Evolutionary conservation across 2,797 vertebrate genomes (phyloP).

Genomic region (Pogoniulus pusillus): DNA sequence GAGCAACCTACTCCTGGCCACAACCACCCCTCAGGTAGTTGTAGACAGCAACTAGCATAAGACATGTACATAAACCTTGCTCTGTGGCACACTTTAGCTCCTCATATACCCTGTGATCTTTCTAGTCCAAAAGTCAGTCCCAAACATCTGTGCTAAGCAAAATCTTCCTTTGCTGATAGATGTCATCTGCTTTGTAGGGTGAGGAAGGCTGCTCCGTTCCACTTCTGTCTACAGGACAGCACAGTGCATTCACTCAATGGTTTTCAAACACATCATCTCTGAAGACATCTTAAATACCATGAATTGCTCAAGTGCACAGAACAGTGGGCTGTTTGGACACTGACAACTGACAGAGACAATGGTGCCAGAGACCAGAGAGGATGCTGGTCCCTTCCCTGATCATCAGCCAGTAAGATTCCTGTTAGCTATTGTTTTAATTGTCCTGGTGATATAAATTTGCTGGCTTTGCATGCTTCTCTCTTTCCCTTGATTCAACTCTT

Average conservation of each 20-base stretch:
- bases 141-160: background rate
- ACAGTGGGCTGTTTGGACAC: background rate
- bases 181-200: background rate
- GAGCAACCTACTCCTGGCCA: too few species aligned
- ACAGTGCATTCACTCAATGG: background rate
- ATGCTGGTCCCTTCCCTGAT: background rate
- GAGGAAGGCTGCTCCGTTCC: background rate
- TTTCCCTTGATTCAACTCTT: background rate
- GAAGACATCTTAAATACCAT: background rate
- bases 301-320: rapidly evolving
- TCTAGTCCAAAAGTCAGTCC: background rate
- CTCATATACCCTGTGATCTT: background rate
- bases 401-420: background rate
- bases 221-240: rapidly evolving
- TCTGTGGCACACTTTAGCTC: background rate
- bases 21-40: too few species aligned
- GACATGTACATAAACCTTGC: background rate
- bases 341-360: background rate
- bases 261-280: background rate
- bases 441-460: background rate
- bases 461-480: background rate
- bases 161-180: background rate
- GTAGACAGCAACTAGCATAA: too few species aligned
- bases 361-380: background rate
- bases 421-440: background rate